Evolutionary conservation across 2,888 invertebrate species (phyloP), one percentile per base, ranked within the genome.

Genomic region (Incurvaria masculella): DNA sequence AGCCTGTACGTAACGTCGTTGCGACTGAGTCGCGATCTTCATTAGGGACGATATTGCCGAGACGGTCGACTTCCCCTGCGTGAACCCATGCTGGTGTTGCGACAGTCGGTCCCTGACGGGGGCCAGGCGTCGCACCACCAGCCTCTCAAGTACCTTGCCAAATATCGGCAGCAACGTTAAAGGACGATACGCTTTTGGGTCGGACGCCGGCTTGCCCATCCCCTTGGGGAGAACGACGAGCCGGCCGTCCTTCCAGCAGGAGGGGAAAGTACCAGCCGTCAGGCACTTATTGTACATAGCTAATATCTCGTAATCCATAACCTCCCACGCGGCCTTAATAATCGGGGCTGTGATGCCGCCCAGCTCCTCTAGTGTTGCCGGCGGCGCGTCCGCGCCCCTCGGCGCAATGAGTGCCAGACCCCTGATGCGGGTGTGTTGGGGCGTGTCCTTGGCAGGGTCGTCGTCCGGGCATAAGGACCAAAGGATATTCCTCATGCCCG

Each of bases 401-500:
- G 57, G 0, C 51, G 21, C 0, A 59, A 59, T 1, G 44, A 10
- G 21, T 51, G 50, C 4, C 57, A 50, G 0, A 60, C 60, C 16
- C 40, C 26, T 42, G 6, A 21, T 41, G 40, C 2, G 43, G 1
- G 44, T 62, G 44, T 62, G 63, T 17, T 58, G 56, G 0, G 3
- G 16, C 0, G 57, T 21, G 47, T 62, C 61, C 2, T 0, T 1
- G 0, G 33, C 2, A 1, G 6, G n/a, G 2, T 54, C 48, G n/a
- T 61, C 61, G 21, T 61, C 62, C 1, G 60, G 62, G 27, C 58
- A 64, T 2, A 63, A 47, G 14, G 33, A 33, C 3, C 6, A 8
- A 8, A 11, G 8, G 8, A 33, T 14, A n/a, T 14, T 3, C 3
- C 6, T 3, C 33, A 33, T 33, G 14, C 11, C 33, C 3, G 3